Percentiles rank a stretch among this genome's conserved stretches.
Conservation (phyloP, 1,140 invertebrate genomes). For the Pinna nobilis region DNA sequence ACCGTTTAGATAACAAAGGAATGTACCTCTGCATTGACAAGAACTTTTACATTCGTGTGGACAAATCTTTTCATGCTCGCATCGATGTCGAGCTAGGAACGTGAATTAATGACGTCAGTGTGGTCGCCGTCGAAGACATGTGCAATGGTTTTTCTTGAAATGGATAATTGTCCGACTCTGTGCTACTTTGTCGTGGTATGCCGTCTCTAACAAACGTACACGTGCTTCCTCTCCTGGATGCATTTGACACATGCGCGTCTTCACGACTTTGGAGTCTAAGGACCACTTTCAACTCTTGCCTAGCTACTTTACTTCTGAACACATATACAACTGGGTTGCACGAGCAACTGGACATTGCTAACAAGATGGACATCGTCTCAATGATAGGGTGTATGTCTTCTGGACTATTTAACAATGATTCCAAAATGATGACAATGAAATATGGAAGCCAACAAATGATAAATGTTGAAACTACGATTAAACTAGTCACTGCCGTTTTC, state of each 20-base stretch:
- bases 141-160: conserved; percentile 37
- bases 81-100: background rate
- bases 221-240: conserved; percentile 24
- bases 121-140: conserved; percentile 44
- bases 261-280: conserved; percentile 37
- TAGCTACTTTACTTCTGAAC: conserved; percentile 76
- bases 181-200: conserved; percentile 49
- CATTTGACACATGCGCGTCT: conserved; percentile 10
- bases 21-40: no score
- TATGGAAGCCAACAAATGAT: conserved; percentile 78
- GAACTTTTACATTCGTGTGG: no score
- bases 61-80: conserved; percentile 9
- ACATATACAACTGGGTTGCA: conserved; percentile 79
- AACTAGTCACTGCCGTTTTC: conserved; percentile 78
- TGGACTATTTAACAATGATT: conserved; percentile 62
- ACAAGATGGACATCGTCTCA: conserved; percentile 60
- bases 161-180: conserved; percentile 41
- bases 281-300: conserved; percentile 59
- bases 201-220: conserved; percentile 33
- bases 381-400: conserved; percentile 54
- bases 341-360: conserved; percentile 71
- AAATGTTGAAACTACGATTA: conserved; percentile 78
- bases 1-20: no score
- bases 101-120: conserved; percentile 42
- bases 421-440: conserved; percentile 72